Percentiles rank a stretch among this genome's conserved stretches.
These are phyloP conservation scores for Sebastes cheni DNA, from an alignment of 2,797 vertebrate species.

Conservation along the genomic window DNA sequence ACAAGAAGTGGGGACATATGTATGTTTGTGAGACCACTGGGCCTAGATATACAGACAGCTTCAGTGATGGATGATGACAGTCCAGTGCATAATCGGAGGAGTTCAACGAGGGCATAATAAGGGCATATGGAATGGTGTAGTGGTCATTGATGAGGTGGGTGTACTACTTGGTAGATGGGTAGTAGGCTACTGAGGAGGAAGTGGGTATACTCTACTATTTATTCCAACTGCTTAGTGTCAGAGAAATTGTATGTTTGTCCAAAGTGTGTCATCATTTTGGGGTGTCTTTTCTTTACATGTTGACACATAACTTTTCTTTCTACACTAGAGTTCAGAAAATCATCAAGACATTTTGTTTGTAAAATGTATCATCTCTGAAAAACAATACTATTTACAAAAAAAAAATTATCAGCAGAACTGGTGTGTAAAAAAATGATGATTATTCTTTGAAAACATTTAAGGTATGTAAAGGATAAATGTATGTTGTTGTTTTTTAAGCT, in stretches of 20 bases:
- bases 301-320: not conserved
- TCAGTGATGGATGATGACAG: constrained; percentile 43
- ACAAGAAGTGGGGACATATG: not conserved
- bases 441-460: not conserved
- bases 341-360: not conserved
- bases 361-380: not conserved
- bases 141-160: too few species aligned
- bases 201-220: too few species aligned
- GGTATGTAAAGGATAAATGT: not conserved
- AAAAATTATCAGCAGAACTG: not conserved
- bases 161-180: too few species aligned
- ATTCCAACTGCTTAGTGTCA: not conserved
- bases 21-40: constrained; percentile 2
- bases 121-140: not conserved
- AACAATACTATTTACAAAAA: not conserved
- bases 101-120: constrained; percentile 13
- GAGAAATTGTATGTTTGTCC: not conserved
- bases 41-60: not conserved
- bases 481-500: not conserved
- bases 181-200: too few species aligned
- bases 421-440: not conserved
- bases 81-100: constrained; percentile 16
- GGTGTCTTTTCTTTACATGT: not conserved
- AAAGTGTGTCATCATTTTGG: not conserved
- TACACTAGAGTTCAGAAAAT: not conserved